Evolutionary conservation across 2,888 invertebrate genomes (phyloP).

Genomic region (Ceriagrion tenellum): DNA sequence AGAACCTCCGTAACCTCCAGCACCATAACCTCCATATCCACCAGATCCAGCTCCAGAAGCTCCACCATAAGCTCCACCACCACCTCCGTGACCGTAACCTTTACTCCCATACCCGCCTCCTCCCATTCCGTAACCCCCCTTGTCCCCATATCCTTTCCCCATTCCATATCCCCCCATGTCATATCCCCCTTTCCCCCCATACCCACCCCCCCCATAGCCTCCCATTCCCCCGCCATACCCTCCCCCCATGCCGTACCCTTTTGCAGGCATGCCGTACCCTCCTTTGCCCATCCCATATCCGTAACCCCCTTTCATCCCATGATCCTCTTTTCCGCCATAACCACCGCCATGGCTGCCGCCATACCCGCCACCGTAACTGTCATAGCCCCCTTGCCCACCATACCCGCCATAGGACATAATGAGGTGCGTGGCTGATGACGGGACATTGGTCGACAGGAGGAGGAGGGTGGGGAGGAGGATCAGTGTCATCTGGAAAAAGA

Average conservation of each 20-base stretch:
- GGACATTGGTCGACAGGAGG: neutral
- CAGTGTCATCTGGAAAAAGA: neutral
- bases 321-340: neutral
- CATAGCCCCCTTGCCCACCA: slow-evolving; percentile 9
- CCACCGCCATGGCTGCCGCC: neutral
- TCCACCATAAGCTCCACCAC: slow-evolving; percentile 33
- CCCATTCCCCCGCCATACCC: neutral
- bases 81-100: neutral
- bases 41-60: neutral
- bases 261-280: slow-evolving; percentile 10
- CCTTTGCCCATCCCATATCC: slow-evolving; percentile 43
- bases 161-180: neutral
- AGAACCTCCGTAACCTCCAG: slow-evolving; percentile 9
- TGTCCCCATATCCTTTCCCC: neutral
- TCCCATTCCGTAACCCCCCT: neutral
- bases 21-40: slow-evolving; percentile 40
- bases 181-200: slow-evolving; percentile 4
- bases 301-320: neutral
- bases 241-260: slow-evolving; percentile 54
- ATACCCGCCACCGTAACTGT: slow-evolving; percentile 17
- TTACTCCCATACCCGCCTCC: neutral
- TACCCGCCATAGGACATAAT: neutral
- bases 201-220: slow-evolving; percentile 33
- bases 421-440: neutral
- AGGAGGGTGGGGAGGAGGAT: neutral